Percentiles rank a stretch among this genome's conserved stretches.
Conservation (phyloP, 2,113 vertebrate genomes). For the Pelmatolapia mariae region DNA sequence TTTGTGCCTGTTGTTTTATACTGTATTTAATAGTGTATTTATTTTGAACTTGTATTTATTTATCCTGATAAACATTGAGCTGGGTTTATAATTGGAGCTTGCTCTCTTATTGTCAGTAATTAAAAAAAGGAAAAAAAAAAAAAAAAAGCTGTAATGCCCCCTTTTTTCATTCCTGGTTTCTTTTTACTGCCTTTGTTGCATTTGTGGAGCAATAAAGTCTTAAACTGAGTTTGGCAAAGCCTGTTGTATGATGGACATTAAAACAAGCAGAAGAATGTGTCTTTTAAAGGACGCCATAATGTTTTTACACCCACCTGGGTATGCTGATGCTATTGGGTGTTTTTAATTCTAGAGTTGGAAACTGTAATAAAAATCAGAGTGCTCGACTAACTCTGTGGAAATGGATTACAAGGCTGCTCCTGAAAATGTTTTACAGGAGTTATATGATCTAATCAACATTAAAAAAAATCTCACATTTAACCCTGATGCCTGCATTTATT, state of each 20-base stretch:
- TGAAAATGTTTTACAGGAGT: not conserved
- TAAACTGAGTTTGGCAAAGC: not conserved
- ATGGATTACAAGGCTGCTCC: not conserved
- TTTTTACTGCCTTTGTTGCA: not conserved
- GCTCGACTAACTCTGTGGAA: not conserved
- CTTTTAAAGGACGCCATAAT: not conserved
- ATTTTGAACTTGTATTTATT: constrained; percentile 79
- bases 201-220: constrained; percentile 35
- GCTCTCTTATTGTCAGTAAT: constrained; percentile 60
- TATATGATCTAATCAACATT: not conserved
- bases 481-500: not conserved
- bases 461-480: not conserved
- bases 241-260: not conserved
- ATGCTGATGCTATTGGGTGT: not conserved
- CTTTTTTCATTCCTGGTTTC: not conserved
- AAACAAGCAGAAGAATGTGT: not conserved
- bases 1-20: constrained; percentile 64
- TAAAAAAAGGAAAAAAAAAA: not conserved
- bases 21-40: constrained; percentile 80
- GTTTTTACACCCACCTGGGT: constrained; percentile 35
- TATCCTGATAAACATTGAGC: constrained; percentile 66
- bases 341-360: not conserved
- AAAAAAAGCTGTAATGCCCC: not conserved
- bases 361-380: not conserved
- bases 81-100: constrained; percentile 70